phyloP scores from a whole-genome alignment of 2,113 vertebrate species.

The Nanger granti region DNA sequence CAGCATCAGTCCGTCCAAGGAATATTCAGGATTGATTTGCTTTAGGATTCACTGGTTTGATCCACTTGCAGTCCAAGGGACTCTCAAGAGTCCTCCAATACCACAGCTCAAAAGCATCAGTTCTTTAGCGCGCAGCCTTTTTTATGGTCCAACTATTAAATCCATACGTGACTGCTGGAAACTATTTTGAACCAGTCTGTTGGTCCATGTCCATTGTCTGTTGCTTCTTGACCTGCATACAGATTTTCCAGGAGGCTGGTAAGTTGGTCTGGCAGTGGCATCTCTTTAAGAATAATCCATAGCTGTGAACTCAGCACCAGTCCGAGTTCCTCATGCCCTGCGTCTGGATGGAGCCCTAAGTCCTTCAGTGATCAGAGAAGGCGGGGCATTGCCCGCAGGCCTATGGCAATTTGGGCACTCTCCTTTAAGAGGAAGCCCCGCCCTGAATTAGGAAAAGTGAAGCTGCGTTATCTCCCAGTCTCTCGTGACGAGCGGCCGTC shows the following conservation, averaged over 20 bases:
- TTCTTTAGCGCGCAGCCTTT: background rate
- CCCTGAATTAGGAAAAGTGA: background rate
- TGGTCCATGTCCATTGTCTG: background rate
- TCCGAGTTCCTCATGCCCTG: too few species aligned
- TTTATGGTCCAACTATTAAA: background rate
- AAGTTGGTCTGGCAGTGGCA: background rate
- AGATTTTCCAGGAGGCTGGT: background rate
- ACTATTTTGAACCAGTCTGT: background rate
- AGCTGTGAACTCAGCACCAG: background rate
- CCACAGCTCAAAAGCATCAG: background rate
- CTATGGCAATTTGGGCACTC: background rate
- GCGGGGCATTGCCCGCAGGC: too few species aligned
- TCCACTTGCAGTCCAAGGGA: background rate
- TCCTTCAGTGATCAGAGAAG: too few species aligned
- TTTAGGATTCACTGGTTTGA: background rate
- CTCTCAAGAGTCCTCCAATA: background rate
- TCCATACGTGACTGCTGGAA: background rate
- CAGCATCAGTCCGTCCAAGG: background rate
- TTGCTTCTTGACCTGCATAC: background rate
- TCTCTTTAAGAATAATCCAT: background rate
- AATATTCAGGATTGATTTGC: background rate
- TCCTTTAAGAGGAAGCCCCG: background rate
- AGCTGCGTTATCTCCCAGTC: background rate
- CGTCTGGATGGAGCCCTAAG: background rate
- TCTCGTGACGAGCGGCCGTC: fast-evolving